Conservation (phyloP, 1,140 invertebrate genomes). For the Spodoptera frugiperda region DNA sequence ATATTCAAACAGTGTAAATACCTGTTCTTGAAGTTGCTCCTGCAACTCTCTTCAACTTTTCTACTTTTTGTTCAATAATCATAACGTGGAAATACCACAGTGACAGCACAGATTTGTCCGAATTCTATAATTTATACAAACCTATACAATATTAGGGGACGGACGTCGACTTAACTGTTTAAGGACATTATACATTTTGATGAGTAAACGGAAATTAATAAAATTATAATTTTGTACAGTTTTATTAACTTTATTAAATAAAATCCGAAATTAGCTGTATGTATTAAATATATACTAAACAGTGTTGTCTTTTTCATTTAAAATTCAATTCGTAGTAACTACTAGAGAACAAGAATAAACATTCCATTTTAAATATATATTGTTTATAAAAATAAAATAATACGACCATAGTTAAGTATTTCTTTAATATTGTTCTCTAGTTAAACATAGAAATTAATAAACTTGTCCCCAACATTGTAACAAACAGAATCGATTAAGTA, state of each 20-base stretch:
- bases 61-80: slow-evolving; percentile 84
- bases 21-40: slow-evolving; percentile 84
- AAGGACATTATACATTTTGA: too few species aligned
- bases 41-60: slow-evolving; percentile 85
- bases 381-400: too few species aligned
- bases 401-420: too few species aligned
- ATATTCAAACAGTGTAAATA: slow-evolving; percentile 85
- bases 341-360: neutral
- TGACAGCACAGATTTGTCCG: slow-evolving; percentile 16
- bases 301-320: neutral
- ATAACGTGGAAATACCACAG: slow-evolving; percentile 79
- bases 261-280: too few species aligned
- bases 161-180: too few species aligned
- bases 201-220: too few species aligned
- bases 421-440: slow-evolving; percentile 2
- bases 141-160: neutral
- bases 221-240: too few species aligned
- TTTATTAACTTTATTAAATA: too few species aligned
- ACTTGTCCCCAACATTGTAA: slow-evolving; percentile 24
- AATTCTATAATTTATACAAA: slow-evolving; percentile 9
- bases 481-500: slow-evolving; percentile 40
- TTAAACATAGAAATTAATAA: slow-evolving; percentile 19
- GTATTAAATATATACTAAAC: too few species aligned
- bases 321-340: neutral
- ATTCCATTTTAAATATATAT: too few species aligned